These are phyloP conservation scores for Mobula birostris DNA, from an alignment of 2,113 vertebrate genomes.

Conservation along the genomic window DNA sequence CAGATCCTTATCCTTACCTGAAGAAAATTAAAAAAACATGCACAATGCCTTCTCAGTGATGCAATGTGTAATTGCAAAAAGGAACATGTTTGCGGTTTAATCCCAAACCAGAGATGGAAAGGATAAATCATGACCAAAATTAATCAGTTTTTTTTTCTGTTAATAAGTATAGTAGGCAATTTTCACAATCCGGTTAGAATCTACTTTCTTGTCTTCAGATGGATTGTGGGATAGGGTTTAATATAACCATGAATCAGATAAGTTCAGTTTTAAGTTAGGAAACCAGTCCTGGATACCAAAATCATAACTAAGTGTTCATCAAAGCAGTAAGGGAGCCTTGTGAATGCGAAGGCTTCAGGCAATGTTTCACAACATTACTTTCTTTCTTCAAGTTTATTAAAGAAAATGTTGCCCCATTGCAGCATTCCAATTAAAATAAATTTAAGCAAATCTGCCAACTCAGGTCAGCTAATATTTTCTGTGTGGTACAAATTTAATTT, in stretches of 20 bases:
- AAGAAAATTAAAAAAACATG: slow-evolving; percentile 6
- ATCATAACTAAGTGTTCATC: not conserved
- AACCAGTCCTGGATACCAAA: not conserved
- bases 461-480: not conserved
- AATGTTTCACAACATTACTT: slow-evolving; percentile 35
- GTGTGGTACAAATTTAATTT: not conserved
- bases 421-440: slow-evolving; percentile 5
- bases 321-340: not conserved
- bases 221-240: slow-evolving; percentile 16
- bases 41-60: not conserved
- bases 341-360: slow-evolving; percentile 30
- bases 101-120: slow-evolving; percentile 16
- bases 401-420: not conserved
- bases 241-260: slow-evolving; percentile 23
- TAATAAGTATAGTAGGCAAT: slow-evolving; percentile 28
- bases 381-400: slow-evolving; percentile 25
- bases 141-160: slow-evolving; percentile 9
- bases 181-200: slow-evolving; percentile 31
- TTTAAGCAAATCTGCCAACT: slow-evolving; percentile 1
- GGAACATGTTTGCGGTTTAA: slow-evolving; percentile 17
- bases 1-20: slow-evolving; percentile 27
- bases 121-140: slow-evolving; percentile 25
- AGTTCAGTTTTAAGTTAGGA: not conserved
- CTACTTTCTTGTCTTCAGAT: not conserved
- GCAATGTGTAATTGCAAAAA: not conserved